A percentile compares a stretch with the other conserved stretches of the same genome.
Conservation (phyloP, 2,888 invertebrate genomes). For the Eupithecia inturbata region DNA sequence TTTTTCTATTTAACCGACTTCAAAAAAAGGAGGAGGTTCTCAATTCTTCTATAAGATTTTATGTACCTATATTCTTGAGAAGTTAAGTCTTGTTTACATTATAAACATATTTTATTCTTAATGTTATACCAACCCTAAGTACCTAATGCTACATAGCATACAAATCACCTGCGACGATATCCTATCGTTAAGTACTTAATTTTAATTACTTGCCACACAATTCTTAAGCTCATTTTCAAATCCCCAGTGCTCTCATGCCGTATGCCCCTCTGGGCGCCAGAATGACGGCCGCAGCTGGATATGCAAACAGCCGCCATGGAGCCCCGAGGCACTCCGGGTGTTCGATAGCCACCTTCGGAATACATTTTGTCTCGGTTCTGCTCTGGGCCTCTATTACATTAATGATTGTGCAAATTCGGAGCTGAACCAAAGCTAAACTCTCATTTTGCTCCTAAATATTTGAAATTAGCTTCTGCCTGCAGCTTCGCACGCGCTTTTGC, state of each 20-base stretch:
- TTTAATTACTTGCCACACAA: neutral
- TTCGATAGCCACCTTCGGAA: slow-evolving; percentile 13
- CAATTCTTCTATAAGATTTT: no score
- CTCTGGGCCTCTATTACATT: neutral
- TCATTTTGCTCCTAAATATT: no score
- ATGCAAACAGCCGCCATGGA: slow-evolving; percentile 35
- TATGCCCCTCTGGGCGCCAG: slow-evolving; percentile 33
- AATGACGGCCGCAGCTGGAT: slow-evolving; percentile 50
- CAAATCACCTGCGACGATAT: no score
- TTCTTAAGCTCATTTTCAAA: neutral
- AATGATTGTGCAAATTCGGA: neutral
- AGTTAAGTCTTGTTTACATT: no score
- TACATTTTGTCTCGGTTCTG: neutral
- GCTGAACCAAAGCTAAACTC: neutral
- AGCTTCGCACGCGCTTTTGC: neutral
- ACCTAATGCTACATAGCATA: no score
- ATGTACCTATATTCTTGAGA: no score
- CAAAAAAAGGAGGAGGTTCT: neutral
- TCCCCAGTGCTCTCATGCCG: neutral
- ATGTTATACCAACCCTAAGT: no score
- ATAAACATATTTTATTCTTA: no score
- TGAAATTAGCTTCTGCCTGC: neutral
- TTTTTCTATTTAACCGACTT: neutral
- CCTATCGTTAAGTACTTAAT: no score
- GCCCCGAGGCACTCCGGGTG: slow-evolving; percentile 29